phyloP scores from a whole-genome alignment of 2,797 vertebrate species.

The Pachyuromys duprasi region DNA sequence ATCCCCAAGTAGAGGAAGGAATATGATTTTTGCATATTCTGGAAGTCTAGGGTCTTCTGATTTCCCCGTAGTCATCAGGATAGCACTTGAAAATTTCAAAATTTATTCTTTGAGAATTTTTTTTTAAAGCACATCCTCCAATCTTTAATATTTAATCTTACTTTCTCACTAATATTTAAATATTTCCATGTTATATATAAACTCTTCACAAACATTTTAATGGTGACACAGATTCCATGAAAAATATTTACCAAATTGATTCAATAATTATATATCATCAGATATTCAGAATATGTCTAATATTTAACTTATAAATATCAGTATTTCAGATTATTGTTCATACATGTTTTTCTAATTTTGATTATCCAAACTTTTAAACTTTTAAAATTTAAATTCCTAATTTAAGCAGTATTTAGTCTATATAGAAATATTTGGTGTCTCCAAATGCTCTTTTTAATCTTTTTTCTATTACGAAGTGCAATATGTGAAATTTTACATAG shows the following conservation, averaged over 20 bases:
- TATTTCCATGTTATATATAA: slow-evolving; percentile 23
- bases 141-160: no score
- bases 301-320: slow-evolving; percentile 19
- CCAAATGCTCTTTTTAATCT: neutral
- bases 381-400: slow-evolving; percentile 50
- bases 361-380: neutral
- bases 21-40: neutral
- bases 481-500: neutral
- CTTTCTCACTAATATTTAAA: slow-evolving; percentile 50
- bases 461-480: neutral
- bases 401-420: neutral
- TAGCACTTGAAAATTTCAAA: neutral
- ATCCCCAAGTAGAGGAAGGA: neutral
- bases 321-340: slow-evolving; percentile 19
- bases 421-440: neutral
- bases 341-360: neutral
- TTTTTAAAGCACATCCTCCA: no score
- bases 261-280: neutral
- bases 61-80: neutral
- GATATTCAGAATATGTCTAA: neutral
- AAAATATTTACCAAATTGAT: slow-evolving; percentile 26
- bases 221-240: neutral
- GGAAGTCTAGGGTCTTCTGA: neutral
- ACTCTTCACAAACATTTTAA: slow-evolving; percentile 53
- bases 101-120: neutral